Evolutionary conservation across 2,113 vertebrate genomes (phyloP).

Genomic region (Sporophila hypoxantha): DNA sequence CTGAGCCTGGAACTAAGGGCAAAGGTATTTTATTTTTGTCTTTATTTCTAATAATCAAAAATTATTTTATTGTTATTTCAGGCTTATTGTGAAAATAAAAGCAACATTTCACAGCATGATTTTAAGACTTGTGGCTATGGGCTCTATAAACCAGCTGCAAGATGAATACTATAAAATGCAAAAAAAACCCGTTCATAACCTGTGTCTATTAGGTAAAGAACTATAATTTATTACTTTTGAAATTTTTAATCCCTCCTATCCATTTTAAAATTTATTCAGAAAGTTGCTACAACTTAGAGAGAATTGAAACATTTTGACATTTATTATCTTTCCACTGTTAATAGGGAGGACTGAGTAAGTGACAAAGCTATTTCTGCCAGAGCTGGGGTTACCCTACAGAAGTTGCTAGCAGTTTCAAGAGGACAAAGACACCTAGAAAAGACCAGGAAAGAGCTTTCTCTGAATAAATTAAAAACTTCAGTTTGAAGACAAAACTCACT

Average conservation of each 20-base stretch:
- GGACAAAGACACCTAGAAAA: not conserved
- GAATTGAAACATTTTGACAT: not conserved
- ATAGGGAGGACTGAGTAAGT: not conserved
- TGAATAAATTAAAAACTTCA: not conserved
- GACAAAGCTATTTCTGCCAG: not conserved
- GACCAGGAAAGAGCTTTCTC: not conserved
- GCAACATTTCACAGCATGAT: rapidly evolving
- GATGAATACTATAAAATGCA: not conserved
- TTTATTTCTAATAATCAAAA: not conserved
- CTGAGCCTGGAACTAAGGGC: not conserved
- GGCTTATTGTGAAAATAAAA: not conserved
- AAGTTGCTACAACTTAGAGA: not conserved
- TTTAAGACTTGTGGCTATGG: not conserved
- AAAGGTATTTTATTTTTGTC: not conserved
- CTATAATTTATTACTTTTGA: not conserved
- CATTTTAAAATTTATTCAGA: not conserved
- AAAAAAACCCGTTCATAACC: not conserved
- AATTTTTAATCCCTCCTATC: not conserved
- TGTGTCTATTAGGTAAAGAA: not conserved
- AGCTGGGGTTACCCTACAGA: not conserved
- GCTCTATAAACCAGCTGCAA: not conserved
- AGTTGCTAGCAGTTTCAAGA: not conserved
- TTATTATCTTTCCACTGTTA: not conserved
- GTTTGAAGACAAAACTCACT: not conserved
- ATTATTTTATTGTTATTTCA: not conserved